phyloP scores from a whole-genome alignment of 2,113 vertebrate species.

The Pandion haliaetus region DNA sequence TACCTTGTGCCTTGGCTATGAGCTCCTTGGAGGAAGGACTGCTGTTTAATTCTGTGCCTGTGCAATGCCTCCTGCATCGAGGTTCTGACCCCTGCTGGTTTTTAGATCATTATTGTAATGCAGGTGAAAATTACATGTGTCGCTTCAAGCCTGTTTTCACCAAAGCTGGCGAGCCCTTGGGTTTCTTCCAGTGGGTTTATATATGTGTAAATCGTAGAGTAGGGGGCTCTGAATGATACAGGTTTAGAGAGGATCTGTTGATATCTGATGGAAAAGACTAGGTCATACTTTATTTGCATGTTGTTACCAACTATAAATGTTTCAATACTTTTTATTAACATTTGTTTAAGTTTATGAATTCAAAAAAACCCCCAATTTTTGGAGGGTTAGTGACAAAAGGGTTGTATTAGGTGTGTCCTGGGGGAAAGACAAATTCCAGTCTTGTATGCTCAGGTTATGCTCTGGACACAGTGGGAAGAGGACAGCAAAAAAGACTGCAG shows the following conservation, averaged over 20 bases:
- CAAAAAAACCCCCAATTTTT: accelerated
- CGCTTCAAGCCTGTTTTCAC: background rate
- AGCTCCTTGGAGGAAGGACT: background rate
- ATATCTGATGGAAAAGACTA: background rate
- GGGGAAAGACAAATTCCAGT: background rate
- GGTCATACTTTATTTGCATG: background rate
- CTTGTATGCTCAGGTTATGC: background rate
- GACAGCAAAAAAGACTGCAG: background rate
- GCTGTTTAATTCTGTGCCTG: background rate
- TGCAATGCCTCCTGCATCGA: background rate
- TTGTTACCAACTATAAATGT: background rate
- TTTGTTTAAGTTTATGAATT: background rate
- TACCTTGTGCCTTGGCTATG: background rate
- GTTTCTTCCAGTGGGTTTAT: background rate
- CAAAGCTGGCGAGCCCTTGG: background rate
- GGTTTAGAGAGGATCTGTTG: background rate
- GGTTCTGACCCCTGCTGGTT: background rate
- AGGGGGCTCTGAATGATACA: background rate
- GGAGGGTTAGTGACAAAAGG: accelerated
- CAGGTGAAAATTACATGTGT: background rate
- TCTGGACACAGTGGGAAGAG: background rate
- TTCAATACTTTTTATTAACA: background rate
- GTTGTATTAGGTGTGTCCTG: background rate
- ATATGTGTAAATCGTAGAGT: background rate
- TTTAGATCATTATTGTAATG: background rate